Percentiles rank a stretch among this genome's conserved stretches.
phyloP scores from a whole-genome alignment of 2,113 vertebrate genomes.

The Pteropus alecto region DNA sequence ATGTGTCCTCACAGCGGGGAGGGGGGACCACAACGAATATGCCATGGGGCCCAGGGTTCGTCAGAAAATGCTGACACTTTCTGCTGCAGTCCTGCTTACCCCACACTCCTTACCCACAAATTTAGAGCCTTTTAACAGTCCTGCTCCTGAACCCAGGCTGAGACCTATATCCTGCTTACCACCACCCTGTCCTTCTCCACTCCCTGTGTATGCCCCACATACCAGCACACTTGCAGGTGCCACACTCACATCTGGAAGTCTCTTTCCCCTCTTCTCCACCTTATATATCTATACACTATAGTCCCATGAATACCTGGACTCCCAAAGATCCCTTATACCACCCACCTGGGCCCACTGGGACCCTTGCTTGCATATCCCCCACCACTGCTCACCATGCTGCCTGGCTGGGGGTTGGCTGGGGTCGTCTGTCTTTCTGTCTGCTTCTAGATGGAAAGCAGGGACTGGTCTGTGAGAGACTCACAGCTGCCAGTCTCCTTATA shows the following conservation, averaged over 20 bases:
- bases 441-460: not conserved
- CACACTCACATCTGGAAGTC: not conserved
- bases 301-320: not conserved
- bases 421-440: not conserved
- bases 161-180: not conserved
- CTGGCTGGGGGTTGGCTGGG: not conserved
- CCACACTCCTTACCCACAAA: not conserved
- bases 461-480: not conserved
- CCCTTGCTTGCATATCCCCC: not conserved
- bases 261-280: not conserved
- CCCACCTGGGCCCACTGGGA: not conserved
- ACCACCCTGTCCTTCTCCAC: not conserved
- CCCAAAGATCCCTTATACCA: not conserved
- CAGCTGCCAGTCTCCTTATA: not conserved
- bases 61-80: not conserved
- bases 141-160: not conserved
- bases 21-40: not conserved
- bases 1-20: not conserved
- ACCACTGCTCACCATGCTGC: slow-evolving; percentile 21
- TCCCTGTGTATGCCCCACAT: not conserved
- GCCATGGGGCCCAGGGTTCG: not conserved
- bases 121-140: not conserved
- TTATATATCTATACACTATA: not conserved
- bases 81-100: not conserved
- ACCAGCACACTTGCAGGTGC: not conserved